Evolutionary conservation across 53 echinoderm and acorn worm species (phyloP).

Genomic region (Apostichopus leukothele): DNA sequence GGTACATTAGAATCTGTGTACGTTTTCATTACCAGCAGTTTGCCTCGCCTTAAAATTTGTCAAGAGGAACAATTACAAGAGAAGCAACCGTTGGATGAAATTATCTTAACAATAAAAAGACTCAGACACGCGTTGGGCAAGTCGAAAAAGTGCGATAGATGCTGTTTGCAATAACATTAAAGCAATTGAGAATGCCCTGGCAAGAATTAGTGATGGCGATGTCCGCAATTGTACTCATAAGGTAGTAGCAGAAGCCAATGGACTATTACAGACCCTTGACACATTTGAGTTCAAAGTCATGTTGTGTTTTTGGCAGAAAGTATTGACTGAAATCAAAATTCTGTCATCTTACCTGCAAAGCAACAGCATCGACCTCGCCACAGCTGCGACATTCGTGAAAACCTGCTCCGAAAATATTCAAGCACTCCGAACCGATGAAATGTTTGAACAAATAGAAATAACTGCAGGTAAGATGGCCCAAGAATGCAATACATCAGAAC

Average conservation of each 20-base stretch:
- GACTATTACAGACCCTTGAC: constrained; percentile 10
- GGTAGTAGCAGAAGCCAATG: constrained; percentile 17
- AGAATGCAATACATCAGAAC: neutral
- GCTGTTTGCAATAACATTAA: constrained; percentile 11
- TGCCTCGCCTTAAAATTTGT: constrained; percentile 18
- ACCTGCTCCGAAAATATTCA: constrained; percentile 31
- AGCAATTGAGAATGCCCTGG: constrained; percentile 15
- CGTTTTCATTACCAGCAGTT: neutral
- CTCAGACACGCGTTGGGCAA: constrained; percentile 8
- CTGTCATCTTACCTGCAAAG: constrained; percentile 31
- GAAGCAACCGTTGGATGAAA: constrained; percentile 21
- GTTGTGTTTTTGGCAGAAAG: constrained; percentile 29
- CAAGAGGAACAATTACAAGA: constrained; percentile 12
- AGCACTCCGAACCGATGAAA: constrained; percentile 28
- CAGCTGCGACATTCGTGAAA: constrained; percentile 17
- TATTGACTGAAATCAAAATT: constrained; percentile 21
- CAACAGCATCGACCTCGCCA: neutral
- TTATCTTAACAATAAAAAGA: constrained; percentile 3
- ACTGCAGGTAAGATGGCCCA: constrained; percentile 1
- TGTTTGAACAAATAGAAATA: constrained; percentile 25
- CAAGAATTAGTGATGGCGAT: constrained; percentile 7
- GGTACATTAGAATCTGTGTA: neutral
- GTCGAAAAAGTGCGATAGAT: constrained; percentile 22
- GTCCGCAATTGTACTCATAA: neutral
- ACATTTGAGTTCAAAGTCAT: constrained; percentile 28